Evolutionary conservation across 2,797 vertebrate species (phyloP), one percentile per base, ranked within the genome.

Genomic region (Phaenicophaeus curvirostris): DNA sequence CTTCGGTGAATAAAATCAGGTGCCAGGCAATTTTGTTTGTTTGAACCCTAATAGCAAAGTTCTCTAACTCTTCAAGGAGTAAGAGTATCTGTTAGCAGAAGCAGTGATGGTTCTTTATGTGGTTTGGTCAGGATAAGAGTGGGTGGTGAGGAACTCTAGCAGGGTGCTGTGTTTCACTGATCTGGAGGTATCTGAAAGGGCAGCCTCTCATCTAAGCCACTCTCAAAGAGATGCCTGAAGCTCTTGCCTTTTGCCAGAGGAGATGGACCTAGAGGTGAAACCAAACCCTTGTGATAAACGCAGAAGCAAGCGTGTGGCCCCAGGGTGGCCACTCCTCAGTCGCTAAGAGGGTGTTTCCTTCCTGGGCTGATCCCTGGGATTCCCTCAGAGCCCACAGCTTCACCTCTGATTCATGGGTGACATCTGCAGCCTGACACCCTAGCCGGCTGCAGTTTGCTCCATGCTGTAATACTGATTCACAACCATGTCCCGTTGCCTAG

Each of bases 401-500:
- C 9, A 5, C 31, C 59, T 59, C 42, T 94, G 93, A 92, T 95
- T 92, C 86, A 90, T 94, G 92, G 88, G 48, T 74, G 88, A 94
- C 90, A 95, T 5, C 88, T 95, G 90, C 77, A 82, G 53, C n/a
- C 55, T 0, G 0, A 11, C 74, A 21, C 59, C 30, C 55, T 81
- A 9, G 37, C 71, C 6, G 0, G 35, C 85, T 85, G 73, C 79
- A 6, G 3, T 46, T 65, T 41, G 73, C 73, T 73, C 31, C 75
- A 51, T 10, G 9, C 84, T 24, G 35, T 58, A 37, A 54, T 50
- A 16, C 13, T 2, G 2, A 33, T 82, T 85, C 74, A n/a, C 13
- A 55, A 37, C 39, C 72, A 17, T 15, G 11, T 23, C 63, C 35
- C 1, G 15, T 44, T 67, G 48, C 85, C 73, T 79, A 75, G 76